Percentiles rank a stretch among this genome's conserved stretches.
phyloP scores from a whole-genome alignment of 2,113 vertebrate genomes.

The Dicaeum eximium region DNA sequence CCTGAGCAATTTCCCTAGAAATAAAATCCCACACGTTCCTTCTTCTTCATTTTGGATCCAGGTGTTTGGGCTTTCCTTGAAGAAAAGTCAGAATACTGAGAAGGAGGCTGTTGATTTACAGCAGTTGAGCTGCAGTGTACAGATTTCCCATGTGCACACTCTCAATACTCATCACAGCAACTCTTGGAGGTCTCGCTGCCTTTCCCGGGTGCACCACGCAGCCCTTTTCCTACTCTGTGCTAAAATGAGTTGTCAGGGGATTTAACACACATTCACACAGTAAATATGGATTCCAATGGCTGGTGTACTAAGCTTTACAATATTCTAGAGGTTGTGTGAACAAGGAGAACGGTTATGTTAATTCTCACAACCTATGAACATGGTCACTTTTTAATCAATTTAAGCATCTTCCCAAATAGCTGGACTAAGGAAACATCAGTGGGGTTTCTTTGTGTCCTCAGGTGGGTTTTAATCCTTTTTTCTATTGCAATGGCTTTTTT shows the following conservation, averaged over 20 bases:
- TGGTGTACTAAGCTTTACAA: background rate
- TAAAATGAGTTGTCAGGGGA: background rate
- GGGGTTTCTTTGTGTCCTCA: background rate
- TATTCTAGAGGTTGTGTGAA: background rate
- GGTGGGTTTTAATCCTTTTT: background rate
- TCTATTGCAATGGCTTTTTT: background rate
- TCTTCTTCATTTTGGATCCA: background rate
- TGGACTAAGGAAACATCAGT: background rate
- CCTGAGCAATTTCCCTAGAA: background rate
- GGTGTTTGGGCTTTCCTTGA: background rate
- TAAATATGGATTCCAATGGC: background rate
- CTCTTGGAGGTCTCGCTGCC: background rate
- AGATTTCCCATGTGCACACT: background rate
- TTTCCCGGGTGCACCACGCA: background rate
- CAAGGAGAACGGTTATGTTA: background rate
- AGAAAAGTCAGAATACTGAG: background rate
- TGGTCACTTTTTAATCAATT: background rate
- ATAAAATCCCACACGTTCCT: background rate
- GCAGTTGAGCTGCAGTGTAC: background rate
- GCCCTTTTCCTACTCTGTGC: rapidly evolving
- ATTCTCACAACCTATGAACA: background rate
- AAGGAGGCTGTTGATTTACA: background rate
- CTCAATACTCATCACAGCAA: background rate
- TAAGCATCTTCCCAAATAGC: background rate
- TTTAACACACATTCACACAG: background rate